These are phyloP conservation scores for Alethe castanea DNA, from an alignment of 2,113 vertebrate species.

Conservation along the genomic window DNA sequence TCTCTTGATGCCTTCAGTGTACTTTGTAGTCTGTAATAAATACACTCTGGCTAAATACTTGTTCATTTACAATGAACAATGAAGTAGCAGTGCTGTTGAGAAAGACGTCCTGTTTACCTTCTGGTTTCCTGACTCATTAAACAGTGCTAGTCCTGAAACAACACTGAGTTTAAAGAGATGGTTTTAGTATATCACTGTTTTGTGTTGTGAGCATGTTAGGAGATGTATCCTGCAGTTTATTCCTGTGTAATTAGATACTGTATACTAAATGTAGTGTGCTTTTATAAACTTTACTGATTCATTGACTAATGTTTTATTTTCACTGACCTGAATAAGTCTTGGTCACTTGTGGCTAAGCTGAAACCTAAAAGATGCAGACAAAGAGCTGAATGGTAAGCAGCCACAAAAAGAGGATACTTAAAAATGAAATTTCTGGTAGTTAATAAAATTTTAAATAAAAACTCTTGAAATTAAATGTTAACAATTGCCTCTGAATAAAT, in stretches of 20 bases:
- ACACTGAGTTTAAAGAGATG: neutral
- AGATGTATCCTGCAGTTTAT: neutral
- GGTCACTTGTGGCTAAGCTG: neutral
- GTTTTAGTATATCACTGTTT: neutral
- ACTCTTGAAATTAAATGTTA: neutral
- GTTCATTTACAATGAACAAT: neutral
- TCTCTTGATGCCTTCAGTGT: neutral
- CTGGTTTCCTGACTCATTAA: neutral
- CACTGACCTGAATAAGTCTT: neutral
- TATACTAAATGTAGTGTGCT: neutral
- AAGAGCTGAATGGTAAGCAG: neutral
- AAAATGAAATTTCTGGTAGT: neutral
- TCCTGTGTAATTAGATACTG: neutral
- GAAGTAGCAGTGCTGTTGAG: neutral
- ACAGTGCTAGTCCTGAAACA: neutral
- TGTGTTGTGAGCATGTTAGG: neutral
- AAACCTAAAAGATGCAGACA: neutral
- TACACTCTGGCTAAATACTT: neutral
- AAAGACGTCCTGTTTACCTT: neutral
- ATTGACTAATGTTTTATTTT: neutral
- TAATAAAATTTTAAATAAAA: neutral
- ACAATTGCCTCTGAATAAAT: neutral
- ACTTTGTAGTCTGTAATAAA: neutral
- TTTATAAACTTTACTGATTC: neutral
- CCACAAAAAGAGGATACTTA: neutral